Evolutionary conservation across 2,797 vertebrate genomes (phyloP).

Genomic region (Catamblyrhynchus diadema): DNA sequence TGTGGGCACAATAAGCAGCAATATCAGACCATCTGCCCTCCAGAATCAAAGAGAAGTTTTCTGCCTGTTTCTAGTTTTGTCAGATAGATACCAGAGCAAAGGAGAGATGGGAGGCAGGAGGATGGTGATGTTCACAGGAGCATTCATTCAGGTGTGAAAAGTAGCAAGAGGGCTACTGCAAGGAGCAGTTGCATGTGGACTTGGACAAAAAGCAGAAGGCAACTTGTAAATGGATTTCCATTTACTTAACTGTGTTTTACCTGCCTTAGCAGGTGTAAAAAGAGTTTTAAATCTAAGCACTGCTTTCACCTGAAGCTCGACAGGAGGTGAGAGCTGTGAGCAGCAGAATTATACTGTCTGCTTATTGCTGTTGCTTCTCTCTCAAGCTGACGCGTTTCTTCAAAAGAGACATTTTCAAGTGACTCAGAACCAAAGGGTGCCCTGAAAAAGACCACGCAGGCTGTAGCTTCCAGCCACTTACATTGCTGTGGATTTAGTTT

Average conservation of each 20-base stretch:
- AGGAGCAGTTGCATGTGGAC: not conserved
- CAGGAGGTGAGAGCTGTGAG: not conserved
- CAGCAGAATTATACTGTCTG: not conserved
- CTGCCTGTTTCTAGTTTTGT: not conserved
- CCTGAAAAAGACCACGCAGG: not conserved
- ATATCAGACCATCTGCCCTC: not conserved
- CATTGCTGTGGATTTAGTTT: not conserved
- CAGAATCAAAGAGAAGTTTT: not conserved
- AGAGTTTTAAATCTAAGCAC: not conserved
- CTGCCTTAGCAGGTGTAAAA: not conserved
- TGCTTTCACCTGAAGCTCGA: not conserved
- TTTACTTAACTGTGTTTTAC: not conserved
- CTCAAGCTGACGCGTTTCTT: not conserved
- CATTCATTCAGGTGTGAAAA: not conserved
- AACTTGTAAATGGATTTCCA: not conserved
- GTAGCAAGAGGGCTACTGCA: fast-evolving
- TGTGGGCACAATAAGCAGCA: not conserved
- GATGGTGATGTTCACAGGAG: not conserved
- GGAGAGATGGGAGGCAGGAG: not conserved
- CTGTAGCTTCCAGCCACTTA: not conserved
- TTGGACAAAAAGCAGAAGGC: not conserved
- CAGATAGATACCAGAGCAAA: not conserved
- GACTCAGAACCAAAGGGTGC: not conserved
- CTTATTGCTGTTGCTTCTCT: not conserved
- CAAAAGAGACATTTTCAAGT: not conserved